A percentile compares a stretch with the other conserved stretches of the same genome.
Conservation (phyloP, 92 coral and sea anemone species). For the Phenganax marumi region DNA sequence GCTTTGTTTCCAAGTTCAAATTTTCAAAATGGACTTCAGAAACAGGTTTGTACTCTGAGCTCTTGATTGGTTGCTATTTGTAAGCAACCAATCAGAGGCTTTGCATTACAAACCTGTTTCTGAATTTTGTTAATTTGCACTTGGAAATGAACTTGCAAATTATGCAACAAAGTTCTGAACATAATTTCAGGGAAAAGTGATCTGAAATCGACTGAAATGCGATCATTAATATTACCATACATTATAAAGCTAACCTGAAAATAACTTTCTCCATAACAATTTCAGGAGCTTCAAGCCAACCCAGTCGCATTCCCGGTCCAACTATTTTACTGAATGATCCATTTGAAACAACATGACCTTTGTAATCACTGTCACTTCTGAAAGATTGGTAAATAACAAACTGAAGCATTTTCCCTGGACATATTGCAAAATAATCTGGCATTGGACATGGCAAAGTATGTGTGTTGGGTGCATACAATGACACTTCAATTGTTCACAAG, state of each 20-base stretch:
- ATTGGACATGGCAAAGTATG: background rate
- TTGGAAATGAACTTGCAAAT: too few relatives aligned
- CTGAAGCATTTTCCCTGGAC: background rate
- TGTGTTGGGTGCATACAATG: too few relatives aligned
- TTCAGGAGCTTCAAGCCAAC: conserved; percentile 90
- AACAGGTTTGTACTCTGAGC: too few relatives aligned
- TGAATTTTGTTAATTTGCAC: too few relatives aligned
- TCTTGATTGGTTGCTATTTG: too few relatives aligned
- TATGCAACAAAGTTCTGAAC: too few relatives aligned
- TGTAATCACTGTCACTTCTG: conserved; percentile 79
- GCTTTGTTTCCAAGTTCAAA: too few relatives aligned
- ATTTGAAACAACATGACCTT: conserved; percentile 89
- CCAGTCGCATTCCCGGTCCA: conserved; percentile 87
- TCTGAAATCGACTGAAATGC: background rate
- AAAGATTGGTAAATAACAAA: background rate
- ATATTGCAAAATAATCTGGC: too few relatives aligned
- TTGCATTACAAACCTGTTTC: too few relatives aligned
- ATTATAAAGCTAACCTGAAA: conserved; percentile 14
- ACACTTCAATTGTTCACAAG: too few relatives aligned
- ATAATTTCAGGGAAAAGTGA: background rate
- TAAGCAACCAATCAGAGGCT: too few relatives aligned
- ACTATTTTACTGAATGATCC: conserved; percentile 80
- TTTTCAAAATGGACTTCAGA: too few relatives aligned
- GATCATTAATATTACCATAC: background rate
- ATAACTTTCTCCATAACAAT: conserved; percentile 34